Percentiles rank a stretch among this genome's conserved stretches.
phyloP scores from a whole-genome alignment of 1,140 invertebrate species.

The Drosophila arawakana region DNA sequence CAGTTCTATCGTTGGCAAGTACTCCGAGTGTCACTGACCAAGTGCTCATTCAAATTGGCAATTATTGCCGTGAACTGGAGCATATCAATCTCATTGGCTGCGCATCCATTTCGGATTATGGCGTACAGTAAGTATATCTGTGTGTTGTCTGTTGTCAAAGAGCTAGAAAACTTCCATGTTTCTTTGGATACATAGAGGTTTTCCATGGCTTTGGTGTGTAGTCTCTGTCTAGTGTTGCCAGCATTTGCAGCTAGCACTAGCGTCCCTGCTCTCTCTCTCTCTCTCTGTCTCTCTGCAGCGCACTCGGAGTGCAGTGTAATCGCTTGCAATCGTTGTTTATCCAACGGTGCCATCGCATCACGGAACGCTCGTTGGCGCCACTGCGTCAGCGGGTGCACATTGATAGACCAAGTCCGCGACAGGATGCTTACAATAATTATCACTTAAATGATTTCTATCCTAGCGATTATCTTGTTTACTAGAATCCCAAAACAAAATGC shows the following conservation, averaged over 20 bases:
- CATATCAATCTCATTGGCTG: conserved; percentile 86
- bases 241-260: no score
- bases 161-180: no score
- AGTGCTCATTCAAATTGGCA: conserved; percentile 85
- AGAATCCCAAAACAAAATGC: conserved; percentile 38
- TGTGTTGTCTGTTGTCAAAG: conserved; percentile 15
- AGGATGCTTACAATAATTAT: conserved; percentile 57
- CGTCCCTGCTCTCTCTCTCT: conserved; percentile 42
- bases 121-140: conserved; percentile 85
- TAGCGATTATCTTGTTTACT: conserved; percentile 81
- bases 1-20: conserved; percentile 85
- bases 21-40: conserved; percentile 86
- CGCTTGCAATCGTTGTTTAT: conserved; percentile 85
- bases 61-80: conserved; percentile 85
- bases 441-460: conserved; percentile 79
- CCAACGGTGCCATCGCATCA: conserved; percentile 85
- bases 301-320: conserved; percentile 84
- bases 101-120: conserved; percentile 86
- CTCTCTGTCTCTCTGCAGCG: conserved; percentile 76
- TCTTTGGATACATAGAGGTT: no score
- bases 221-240: no score
- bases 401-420: conserved; percentile 78
- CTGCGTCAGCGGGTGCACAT: conserved; percentile 85
- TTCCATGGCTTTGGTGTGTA: background rate
- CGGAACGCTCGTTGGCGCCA: conserved; percentile 85